Base-by-base conservation (phyloP, 2,888 invertebrate species). In the Cynaeus angustus region DNA sequence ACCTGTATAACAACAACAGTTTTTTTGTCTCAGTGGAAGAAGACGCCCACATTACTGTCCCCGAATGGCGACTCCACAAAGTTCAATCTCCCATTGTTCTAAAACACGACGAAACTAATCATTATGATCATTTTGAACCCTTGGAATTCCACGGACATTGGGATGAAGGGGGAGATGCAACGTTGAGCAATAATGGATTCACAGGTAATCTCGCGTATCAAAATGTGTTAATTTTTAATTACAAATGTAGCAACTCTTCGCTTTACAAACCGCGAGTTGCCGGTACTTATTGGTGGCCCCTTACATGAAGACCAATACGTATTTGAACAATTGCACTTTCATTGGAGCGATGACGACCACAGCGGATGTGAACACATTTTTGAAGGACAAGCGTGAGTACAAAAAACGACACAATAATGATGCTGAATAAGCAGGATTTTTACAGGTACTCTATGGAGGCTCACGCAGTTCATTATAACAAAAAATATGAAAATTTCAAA, bases 301-400 rank as follows among this genome's bases (percentile, higher is more conserved):
- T 84, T 92, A 5, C 86, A 86, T 61, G 86, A 89, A 7, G 89
- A 91, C 56, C 89, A 89, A 70, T 93, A 90, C 78, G 88, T 91
- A 64, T 92, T 94, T 71, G 92, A 92, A 75, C 93, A 94, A 81
- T 87, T 94, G 83, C 94, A 94, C 84, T 94, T 94, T 83, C 94
- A 94, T 83, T 94, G 94, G 94, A 90, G 91, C 0, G 91, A 91
- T 14, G 89, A 90, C 56, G 91, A 92, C 76, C 90, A 90, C 77
- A 90, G 90, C 37, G 94, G 94, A 9, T 94, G 94, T 76, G 94
- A 94, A 82, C 94, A 94, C 80, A 91, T 91, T 30, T 86, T 94
- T 46, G 91, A 94, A 83, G 93, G 92, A 48, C 88, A 87, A 74
- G 88, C 89, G 88, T 91, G 82, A 85, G 89, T 85, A 62, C 21